Evolutionary conservation across 2,888 invertebrate species (phyloP), one percentile per base, ranked within the genome.

Genomic region (Netelia inedita): DNA sequence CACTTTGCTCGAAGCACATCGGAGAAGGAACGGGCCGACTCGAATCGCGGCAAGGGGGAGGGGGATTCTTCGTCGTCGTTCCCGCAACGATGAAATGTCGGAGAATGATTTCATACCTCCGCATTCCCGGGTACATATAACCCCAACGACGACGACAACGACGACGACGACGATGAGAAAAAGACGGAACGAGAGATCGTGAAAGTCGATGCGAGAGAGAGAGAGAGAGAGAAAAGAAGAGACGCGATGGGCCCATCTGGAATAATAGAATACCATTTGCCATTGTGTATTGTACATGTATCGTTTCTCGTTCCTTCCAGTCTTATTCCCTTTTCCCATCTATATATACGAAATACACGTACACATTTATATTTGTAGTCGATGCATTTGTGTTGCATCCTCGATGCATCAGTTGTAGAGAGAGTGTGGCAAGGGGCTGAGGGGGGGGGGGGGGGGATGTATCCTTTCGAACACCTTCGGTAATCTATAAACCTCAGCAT

Each of bases 231-330:
- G 78, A 57, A 53, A 59, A 66, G 72, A 66, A 68, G 61, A 79
- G 66, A 74, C 53, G 68, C 73, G 28, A 78, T 71, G 89, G 89
- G 87, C 89, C 91, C 91, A 92, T 92, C 92, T 92, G 91, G 91
- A 92, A 93, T 93, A 93, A 93, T 92, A 92, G 93, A 93, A 93
- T 93, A 92, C 93, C 92, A 92, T 92, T 92, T 93, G 91, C 91
- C 90, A 93, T 93, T 93, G 92, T 93, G 89, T 85, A 85, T 83
- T 65, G 79, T 85, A 66, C 82, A 79, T 80, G 76, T 75, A 81
- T 80, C 73, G 59, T 73, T 75, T 74, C 75, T 86, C 86, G 73
- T 79, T 85, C 73, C 85, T 78, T 73, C 69, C 53, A 81, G 81
- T 80, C 82, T 82, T 55, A 53, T 63, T 80, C 79, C 81, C 82